Evolutionary conservation across 53 echinoderm and acorn worm species (phyloP), one percentile per base, ranked within the genome.

Genomic region (Stichopus horrens): DNA sequence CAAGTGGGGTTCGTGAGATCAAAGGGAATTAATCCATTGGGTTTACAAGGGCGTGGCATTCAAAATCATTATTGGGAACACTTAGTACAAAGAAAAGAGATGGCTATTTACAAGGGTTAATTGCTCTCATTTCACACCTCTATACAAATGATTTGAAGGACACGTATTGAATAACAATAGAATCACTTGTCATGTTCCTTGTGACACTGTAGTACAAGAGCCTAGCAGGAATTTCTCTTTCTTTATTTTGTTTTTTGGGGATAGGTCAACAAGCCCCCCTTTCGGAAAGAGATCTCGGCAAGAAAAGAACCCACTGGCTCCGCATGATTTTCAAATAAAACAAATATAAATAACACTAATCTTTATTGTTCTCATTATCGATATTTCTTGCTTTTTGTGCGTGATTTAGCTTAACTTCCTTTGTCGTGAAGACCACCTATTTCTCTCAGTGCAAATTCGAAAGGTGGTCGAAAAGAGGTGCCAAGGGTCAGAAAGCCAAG

Each of bases 111-210:
- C 56, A 80, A 57, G 80, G 57, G 56, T 80, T 80, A 80, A 80
- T 80, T 55, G 80, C 80, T 22, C 80, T 19, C 56, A 18, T 80
- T 80, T 80, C 56, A 80, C 80, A 55, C 80, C 80, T 80, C 68
- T 68, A 18, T 16, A 56, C 37, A 37, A 37, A 37, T 37, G 37
- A 37, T 37, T 37, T 11, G 75, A 75, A 75, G 75, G 75, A 75
- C 75, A 75, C 52, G 37, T 37, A 37, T 37, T 37, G 37, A 37
- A 37, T 37, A 37, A 37, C 37, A 37, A 37, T 37, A 37, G 37
- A 37, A 37, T 37, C 37, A 37, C 37, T 37, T 37, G 37, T 37
- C 37, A 37, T 37, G 37, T 37, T 37, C 37, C 37, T 37, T 37
- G 37, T 37, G 37, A 37, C 37, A 37, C 37, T 37, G 37, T 37